Evolutionary conservation across 2,888 invertebrate species (phyloP), one percentile per base, ranked within the genome.

Genomic region (Sinohyriopsis cumingii): DNA sequence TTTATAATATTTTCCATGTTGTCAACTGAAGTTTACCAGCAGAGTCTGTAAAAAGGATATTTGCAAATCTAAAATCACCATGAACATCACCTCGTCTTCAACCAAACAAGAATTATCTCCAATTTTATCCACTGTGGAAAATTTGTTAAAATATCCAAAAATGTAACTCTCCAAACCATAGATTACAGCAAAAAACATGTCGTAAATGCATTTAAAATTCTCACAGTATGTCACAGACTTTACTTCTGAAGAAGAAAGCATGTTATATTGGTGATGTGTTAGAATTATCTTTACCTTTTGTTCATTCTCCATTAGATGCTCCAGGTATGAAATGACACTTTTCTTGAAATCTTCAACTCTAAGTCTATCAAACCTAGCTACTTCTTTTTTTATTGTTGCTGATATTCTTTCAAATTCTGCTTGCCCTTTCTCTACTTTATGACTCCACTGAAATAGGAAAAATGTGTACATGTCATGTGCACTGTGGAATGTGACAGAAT

Each of bases 361-460:
- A 78, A 94, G 93, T 77, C 94, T 93, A 90, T 98, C 98, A 91
- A 97, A 98, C 67, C 96, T 93, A 83, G 96, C 96, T 90, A 98
- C 93, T 91, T 99, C 98, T 81, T 95, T 95, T 89, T 97, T 96
- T 80, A 99, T 97, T 91, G 95, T 96, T 82, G 94, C 94, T 3
- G 96, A 98, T 88, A 98, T 98, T 86, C 95, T 94, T 89, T 98
- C 96, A 91, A 99, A 99, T 88, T 97, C 98, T 83, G 96, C 95
- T 89, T 98, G 96, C 1, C 97, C 96, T 77, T 97, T 94, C 86
- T 98, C 97, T n/a, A 98, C 97, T 91, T 97, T 97, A 0, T 95
- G 92, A 90, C 98, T 97, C 97, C 97, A 97, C 95, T 96, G 86
- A 63, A 83, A 80, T 20, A 62, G 69, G 65, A 55, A 33, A 66